Base-by-base conservation (phyloP, 2,888 invertebrate species). In the Pheosia tremula region DNA sequence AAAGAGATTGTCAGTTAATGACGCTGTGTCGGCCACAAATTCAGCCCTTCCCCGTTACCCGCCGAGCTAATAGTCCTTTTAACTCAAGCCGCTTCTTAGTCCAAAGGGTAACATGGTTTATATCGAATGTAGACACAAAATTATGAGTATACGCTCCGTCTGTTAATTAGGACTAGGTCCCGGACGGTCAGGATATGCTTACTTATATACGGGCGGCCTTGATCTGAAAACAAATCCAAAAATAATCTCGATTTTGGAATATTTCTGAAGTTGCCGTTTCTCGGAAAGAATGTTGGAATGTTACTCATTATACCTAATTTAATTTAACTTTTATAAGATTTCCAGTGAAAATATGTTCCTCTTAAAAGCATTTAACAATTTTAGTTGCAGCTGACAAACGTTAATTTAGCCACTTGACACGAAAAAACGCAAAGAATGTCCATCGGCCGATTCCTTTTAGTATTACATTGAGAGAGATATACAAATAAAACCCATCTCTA, bases 1-100 rank as follows among this genome's bases (percentile, higher is more conserved):
- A 90, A 88, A 88, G 88, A 89, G 89, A 90, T 90, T 89, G 87
- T 88, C 89, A 88, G 90, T 87, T 90, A 90, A 91, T 90, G 88
- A 86, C 85, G 76, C 82, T 74, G 76, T 79, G 86, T 81, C 82
- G 83, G 81, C 89, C 89, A 86, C 91, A 88, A 89, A 88, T 86
- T 86, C 75, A 89, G 86, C 88, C 88, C 88, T 87, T 88, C 84
- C 78, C 77, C 81, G 78, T 77, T 80, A 77, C 80, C 81, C 81
- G 79, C 74, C 64, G 71, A 81, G 73, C 81, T 85, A 84, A 86
- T 82, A 79, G 79, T 65, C 71, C 67, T 72, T 81, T 78, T 63
- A 69, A 72, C 67, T 69, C 58, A 47, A 73, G 62, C 65, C 63
- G 58, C 54, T 64, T 75, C 74, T 75, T 72, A 72, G 61, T 54